phyloP scores from a whole-genome alignment of 92 coral and sea anemone genomes.

The Paragorgia papillata region DNA sequence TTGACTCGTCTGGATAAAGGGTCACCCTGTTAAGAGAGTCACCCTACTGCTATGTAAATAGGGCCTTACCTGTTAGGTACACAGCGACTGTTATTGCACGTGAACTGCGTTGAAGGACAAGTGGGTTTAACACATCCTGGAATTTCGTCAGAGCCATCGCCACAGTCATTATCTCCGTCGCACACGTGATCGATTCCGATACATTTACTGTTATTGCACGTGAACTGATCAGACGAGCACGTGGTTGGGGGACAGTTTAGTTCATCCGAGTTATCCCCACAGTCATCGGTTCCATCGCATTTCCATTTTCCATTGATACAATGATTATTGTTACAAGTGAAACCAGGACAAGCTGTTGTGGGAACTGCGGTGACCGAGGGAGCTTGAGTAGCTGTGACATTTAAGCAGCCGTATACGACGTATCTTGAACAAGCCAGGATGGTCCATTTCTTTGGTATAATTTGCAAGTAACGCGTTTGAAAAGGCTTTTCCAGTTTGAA shows the following conservation, averaged over 20 bases:
- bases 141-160: slow-evolving; percentile 26
- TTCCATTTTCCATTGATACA: slow-evolving; percentile 25
- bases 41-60: too few relatives aligned
- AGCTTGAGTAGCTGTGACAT: slow-evolving; percentile 9
- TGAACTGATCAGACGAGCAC: slow-evolving; percentile 32
- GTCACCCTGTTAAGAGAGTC: too few relatives aligned
- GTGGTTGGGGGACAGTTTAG: slow-evolving; percentile 25
- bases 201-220: slow-evolving; percentile 39
- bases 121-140: slow-evolving; percentile 36
- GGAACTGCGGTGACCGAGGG: not conserved
- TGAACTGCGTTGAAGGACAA: slow-evolving; percentile 38
- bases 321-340: slow-evolving; percentile 20
- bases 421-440: slow-evolving; percentile 17
- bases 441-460: slow-evolving; percentile 13
- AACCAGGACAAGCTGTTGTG: slow-evolving; percentile 7
- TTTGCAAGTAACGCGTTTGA: not conserved
- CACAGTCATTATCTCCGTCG: slow-evolving; percentile 40
- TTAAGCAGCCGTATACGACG: slow-evolving; percentile 16
- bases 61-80: slow-evolving; percentile 25
- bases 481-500: slow-evolving; percentile 12
- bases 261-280: slow-evolving; percentile 31
- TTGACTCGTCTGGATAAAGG: too few relatives aligned
- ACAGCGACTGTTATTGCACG: slow-evolving; percentile 31
- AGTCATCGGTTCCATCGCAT: slow-evolving; percentile 32
- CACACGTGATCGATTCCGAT: slow-evolving; percentile 33